A percentile compares a stretch with the other conserved stretches of the same genome.
These are phyloP conservation scores for Lepus townsendii DNA, from an alignment of 2,797 vertebrate genomes.

Conservation along the genomic window DNA sequence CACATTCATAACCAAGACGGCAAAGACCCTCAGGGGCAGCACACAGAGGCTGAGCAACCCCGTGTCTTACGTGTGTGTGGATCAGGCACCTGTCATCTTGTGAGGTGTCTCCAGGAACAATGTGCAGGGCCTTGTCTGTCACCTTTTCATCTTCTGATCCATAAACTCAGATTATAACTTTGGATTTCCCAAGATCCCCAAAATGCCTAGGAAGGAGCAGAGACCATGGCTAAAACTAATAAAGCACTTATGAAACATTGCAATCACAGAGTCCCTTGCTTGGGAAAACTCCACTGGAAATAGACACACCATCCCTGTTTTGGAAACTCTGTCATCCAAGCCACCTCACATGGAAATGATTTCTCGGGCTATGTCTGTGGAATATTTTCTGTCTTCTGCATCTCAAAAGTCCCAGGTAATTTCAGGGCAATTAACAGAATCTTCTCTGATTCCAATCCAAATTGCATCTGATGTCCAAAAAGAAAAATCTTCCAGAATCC, in stretches of 20 bases:
- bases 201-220: background rate
- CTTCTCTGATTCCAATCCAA: slow-evolving; percentile 50
- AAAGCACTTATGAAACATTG: background rate
- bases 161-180: background rate
- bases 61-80: no score
- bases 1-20: background rate
- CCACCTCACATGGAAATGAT: slow-evolving; percentile 55
- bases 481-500: background rate
- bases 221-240: background rate
- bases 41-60: background rate
- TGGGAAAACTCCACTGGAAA: slow-evolving; percentile 6
- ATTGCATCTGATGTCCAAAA: slow-evolving; percentile 39
- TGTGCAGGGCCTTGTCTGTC: no score
- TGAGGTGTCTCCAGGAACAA: no score
- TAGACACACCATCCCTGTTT: background rate
- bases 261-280: background rate
- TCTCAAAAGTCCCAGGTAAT: slow-evolving; percentile 45
- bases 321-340: slow-evolving; percentile 43
- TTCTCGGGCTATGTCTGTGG: slow-evolving; percentile 47
- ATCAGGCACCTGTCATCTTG: no score
- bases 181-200: background rate
- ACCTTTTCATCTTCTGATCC: background rate
- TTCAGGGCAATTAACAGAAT: slow-evolving; percentile 28
- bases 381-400: slow-evolving; percentile 42
- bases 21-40: background rate